These are phyloP conservation scores for Dromius quadrimaculatus DNA, from an alignment of 2,888 invertebrate genomes.

Conservation along the genomic window DNA sequence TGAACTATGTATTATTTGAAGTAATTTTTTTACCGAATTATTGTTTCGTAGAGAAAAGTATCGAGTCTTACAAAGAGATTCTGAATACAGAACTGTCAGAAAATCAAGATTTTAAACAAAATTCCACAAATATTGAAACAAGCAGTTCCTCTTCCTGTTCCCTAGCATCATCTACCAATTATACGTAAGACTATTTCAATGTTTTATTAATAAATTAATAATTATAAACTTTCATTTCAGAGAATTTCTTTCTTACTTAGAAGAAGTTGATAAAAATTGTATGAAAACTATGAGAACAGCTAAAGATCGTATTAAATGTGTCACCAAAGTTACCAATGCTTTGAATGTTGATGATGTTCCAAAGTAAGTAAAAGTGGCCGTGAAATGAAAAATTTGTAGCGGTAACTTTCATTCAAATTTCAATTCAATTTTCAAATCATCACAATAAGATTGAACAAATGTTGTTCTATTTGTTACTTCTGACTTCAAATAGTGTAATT, in stretches of 20 bases:
- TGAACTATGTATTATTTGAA: too few relatives aligned
- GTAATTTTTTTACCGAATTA: conserved; percentile 23
- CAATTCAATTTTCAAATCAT: neutral
- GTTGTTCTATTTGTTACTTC: neutral
- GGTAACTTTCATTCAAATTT: too few relatives aligned
- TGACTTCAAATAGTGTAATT: too few relatives aligned
- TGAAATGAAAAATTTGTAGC: neutral
- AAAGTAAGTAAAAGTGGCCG: conserved; percentile 58
- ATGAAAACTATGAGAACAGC: conserved; percentile 60
- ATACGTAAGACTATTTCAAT: conserved; percentile 56
- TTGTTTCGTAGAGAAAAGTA: conserved; percentile 60
- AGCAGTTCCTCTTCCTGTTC: conserved; percentile 51
- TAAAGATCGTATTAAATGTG: conserved; percentile 59
- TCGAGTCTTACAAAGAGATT: conserved; percentile 62
- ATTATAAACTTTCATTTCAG: conserved; percentile 65
- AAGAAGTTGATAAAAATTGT: conserved; percentile 71
- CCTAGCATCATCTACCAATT: conserved; percentile 56
- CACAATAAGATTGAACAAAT: neutral
- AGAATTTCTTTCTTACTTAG: conserved; percentile 75
- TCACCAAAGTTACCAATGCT: conserved; percentile 59
- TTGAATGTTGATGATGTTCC: conserved; percentile 63
- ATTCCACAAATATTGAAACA: conserved; percentile 2
- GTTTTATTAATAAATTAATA: conserved; percentile 4
- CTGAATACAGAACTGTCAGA: conserved; percentile 58
- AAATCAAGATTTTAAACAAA: conserved; percentile 22